A percentile compares a stretch with the other conserved stretches of the same genome.
phyloP scores from a whole-genome alignment of 2,888 invertebrate genomes.

The Drosophila mettleri region DNA sequence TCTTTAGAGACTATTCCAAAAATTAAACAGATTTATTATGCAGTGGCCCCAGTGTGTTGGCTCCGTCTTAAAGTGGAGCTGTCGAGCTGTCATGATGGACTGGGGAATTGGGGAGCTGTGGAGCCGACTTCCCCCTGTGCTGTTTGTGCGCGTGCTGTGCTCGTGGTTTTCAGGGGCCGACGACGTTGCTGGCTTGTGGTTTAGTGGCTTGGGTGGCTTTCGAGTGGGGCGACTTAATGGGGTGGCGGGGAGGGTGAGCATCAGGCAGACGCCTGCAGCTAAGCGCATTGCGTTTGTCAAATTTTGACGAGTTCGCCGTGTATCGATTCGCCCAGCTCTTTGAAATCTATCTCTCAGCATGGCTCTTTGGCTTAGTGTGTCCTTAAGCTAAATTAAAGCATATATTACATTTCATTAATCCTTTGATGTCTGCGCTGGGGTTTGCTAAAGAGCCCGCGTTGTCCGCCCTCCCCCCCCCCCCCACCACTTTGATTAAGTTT shows the following conservation, averaged over 20 bases:
- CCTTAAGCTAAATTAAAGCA: constrained; percentile 66
- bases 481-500: constrained; percentile 57
- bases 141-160: constrained; percentile 57
- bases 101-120: constrained; percentile 21
- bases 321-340: constrained; percentile 62
- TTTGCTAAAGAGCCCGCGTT: constrained; percentile 17
- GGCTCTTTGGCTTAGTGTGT: constrained; percentile 53
- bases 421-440: constrained; percentile 62
- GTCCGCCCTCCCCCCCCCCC: neutral
- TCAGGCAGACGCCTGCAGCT: constrained; percentile 67
- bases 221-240: neutral
- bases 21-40: constrained; percentile 78
- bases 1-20: constrained; percentile 47
- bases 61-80: neutral
- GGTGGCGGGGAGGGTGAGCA: neutral
- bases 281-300: constrained; percentile 75
- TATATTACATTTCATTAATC: constrained; percentile 74
- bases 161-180: constrained; percentile 38
- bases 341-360: constrained; percentile 51
- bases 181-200: constrained; percentile 50
- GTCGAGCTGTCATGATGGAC: constrained; percentile 11
- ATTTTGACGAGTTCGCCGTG: constrained; percentile 49
- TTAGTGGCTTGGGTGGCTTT: constrained; percentile 16
- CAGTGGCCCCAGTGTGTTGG: constrained; percentile 40
- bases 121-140: constrained; percentile 25